phyloP scores from a whole-genome alignment of 2,113 vertebrate species.

The Nothocercus julius region DNA sequence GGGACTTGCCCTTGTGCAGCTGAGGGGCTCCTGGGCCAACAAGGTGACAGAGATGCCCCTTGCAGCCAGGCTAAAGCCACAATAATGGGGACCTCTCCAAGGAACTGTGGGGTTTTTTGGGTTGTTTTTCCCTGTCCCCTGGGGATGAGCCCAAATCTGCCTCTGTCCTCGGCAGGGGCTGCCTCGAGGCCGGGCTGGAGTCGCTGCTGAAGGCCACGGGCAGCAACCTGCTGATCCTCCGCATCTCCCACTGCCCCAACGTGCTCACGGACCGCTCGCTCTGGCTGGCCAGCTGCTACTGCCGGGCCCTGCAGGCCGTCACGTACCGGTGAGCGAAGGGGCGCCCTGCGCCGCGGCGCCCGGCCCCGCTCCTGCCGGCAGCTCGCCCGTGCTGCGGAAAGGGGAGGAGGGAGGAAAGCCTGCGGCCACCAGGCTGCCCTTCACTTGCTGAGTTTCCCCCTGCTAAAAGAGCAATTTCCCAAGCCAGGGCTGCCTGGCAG shows the following conservation, averaged over 20 bases:
- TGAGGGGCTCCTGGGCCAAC: not conserved
- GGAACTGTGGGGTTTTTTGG: not conserved
- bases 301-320: constrained; percentile 94
- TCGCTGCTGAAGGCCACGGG: constrained; percentile 94
- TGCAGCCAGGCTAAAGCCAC: not conserved
- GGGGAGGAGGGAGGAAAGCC: too few species aligned
- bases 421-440: too few species aligned
- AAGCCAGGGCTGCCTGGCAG: too few species aligned
- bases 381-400: too few species aligned
- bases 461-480: not conserved
- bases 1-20: not conserved
- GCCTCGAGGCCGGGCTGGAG: constrained; percentile 95
- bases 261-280: constrained; percentile 97
- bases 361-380: too few species aligned
- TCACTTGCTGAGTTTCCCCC: too few species aligned
- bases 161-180: constrained; percentile 79
- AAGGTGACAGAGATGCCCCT: not conserved
- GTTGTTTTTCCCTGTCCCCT: not conserved
- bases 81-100: not conserved
- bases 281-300: constrained; percentile 99
- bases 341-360: too few species aligned
- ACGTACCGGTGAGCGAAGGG: constrained; percentile 82
- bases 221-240: constrained; percentile 94
- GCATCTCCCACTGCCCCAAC: constrained; percentile 98
- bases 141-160: not conserved